These are phyloP conservation scores for Ostrea edulis DNA, from an alignment of 1,140 invertebrate genomes.

Conservation along the genomic window DNA sequence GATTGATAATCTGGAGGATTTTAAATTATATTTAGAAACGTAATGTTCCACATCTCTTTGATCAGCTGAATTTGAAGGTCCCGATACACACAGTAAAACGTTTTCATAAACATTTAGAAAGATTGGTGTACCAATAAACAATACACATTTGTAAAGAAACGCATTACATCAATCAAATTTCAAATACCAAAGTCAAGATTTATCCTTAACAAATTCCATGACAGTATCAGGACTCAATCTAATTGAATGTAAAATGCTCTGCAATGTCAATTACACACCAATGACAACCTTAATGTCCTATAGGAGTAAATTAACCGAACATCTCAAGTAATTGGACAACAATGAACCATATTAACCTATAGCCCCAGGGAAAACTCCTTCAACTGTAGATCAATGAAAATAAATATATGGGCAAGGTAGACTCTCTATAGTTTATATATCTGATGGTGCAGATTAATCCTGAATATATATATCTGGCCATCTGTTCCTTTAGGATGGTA, in stretches of 20 bases:
- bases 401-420: background rate
- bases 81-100: background rate
- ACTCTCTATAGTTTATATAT: background rate
- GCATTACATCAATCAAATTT: background rate
- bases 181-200: background rate
- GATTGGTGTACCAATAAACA: background rate
- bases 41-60: conserved; percentile 15
- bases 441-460: background rate
- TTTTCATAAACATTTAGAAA: background rate
- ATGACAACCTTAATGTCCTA: background rate
- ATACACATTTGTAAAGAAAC: background rate
- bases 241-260: background rate
- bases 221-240: background rate
- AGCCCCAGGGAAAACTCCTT: background rate
- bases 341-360: background rate
- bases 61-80: background rate
- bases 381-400: background rate
- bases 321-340: conserved; percentile 1
- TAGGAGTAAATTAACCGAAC: background rate
- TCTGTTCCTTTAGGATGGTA: background rate
- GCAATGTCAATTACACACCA: conserved; percentile 13
- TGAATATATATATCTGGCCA: background rate
- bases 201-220: background rate
- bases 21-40: conserved; percentile 11
- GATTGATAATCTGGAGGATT: conserved; percentile 25